phyloP scores from a whole-genome alignment of 1,140 invertebrate species.

The Drosophila asahinai region DNA sequence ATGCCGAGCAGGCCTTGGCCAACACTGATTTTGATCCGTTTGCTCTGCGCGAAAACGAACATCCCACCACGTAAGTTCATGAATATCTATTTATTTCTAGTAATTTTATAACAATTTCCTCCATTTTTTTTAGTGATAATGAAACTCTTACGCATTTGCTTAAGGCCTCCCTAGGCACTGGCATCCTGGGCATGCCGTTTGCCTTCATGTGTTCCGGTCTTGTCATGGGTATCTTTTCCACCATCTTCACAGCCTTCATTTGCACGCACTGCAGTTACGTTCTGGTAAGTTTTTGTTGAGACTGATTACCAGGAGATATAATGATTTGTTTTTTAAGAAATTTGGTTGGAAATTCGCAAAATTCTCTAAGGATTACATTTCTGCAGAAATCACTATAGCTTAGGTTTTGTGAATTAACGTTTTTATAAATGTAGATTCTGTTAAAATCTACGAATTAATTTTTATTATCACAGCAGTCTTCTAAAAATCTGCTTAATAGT shows the following conservation, averaged over 20 bases:
- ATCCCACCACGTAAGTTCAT: conserved; percentile 92
- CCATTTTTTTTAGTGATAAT: conserved; percentile 88
- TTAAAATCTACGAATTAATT: too few species aligned
- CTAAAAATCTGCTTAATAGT: too few species aligned
- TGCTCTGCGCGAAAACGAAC: conserved; percentile 88
- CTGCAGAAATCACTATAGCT: too few species aligned
- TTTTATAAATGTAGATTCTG: too few species aligned
- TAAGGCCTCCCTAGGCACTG: conserved; percentile 95
- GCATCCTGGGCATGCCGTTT: conserved; percentile 95
- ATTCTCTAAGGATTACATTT: background rate
- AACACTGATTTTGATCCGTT: conserved; percentile 90
- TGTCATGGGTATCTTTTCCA: conserved; percentile 90
- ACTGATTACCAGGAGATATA: too few species aligned
- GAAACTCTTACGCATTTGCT: conserved; percentile 94
- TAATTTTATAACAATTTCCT: background rate
- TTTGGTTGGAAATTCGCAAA: too few species aligned
- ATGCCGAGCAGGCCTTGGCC: conserved; percentile 86
- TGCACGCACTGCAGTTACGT: conserved; percentile 95
- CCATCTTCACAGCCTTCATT: conserved; percentile 92
- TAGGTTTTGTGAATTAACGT: too few species aligned
- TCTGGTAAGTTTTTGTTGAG: conserved; percentile 88
- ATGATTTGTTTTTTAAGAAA: too few species aligned
- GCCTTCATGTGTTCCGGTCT: conserved; percentile 94
- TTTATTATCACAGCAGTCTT: too few species aligned
- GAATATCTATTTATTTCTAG: background rate